phyloP scores from a whole-genome alignment of 2,113 vertebrate genomes.

The Neoarius graeffei region DNA sequence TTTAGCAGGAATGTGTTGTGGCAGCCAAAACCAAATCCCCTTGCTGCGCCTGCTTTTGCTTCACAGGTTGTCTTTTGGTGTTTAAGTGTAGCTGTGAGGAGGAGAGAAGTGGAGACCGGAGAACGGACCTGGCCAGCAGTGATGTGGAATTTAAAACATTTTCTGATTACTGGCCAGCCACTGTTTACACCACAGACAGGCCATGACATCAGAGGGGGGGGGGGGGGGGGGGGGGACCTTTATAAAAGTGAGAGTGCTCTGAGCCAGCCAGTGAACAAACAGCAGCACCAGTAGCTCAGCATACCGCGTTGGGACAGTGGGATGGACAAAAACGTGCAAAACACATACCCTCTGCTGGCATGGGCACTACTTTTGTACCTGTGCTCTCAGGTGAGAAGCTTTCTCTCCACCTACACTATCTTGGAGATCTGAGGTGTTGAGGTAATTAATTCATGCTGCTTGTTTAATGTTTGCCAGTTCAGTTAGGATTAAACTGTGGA shows the following conservation, averaged over 20 bases:
- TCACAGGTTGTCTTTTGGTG: conserved; percentile 15
- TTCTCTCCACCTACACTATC: neutral
- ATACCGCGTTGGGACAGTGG: conserved; percentile 46
- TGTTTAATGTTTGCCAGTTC: conserved; percentile 9
- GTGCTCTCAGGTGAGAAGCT: conserved; percentile 70
- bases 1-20: neutral
- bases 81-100: conserved; percentile 29
- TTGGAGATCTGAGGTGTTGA: conserved; percentile 10
- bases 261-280: conserved; percentile 64
- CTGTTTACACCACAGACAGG: conserved; percentile 75
- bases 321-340: conserved; percentile 64
- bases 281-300: conserved; percentile 53
- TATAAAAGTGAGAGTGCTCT: conserved; percentile 71
- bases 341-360: conserved; percentile 51
- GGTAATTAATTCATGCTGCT: neutral
- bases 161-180: conserved; percentile 66
- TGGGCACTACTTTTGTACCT: conserved; percentile 64
- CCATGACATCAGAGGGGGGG: conserved; percentile 74
- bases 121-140: conserved; percentile 68
- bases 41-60: conserved; percentile 11
- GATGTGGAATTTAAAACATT: conserved; percentile 79
- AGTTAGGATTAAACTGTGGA: conserved; percentile 6
- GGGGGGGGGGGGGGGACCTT: conserved; percentile 66
- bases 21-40: conserved; percentile 8
- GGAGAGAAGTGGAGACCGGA: conserved; percentile 60